These are phyloP conservation scores for Heliothis virescens DNA, from an alignment of 1,140 invertebrate genomes.

Conservation along the genomic window DNA sequence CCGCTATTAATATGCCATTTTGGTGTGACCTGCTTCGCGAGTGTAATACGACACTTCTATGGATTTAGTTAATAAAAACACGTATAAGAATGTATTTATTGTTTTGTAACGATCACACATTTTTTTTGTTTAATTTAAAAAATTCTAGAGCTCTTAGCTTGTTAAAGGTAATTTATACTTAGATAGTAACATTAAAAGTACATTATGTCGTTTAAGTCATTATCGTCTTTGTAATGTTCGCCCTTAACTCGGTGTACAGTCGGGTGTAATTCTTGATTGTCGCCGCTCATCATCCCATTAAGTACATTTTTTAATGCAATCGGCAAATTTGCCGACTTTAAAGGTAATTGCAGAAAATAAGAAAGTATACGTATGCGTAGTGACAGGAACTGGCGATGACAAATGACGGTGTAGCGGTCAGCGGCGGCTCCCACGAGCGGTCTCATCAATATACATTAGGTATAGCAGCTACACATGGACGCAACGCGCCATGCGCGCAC, in stretches of 20 bases:
- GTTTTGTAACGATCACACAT: constrained; percentile 33
- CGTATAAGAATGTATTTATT: constrained; percentile 27
- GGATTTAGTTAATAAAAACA: constrained; percentile 51
- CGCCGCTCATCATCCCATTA: constrained; percentile 66
- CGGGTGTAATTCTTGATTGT: constrained; percentile 57
- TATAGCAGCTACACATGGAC: constrained; percentile 56
- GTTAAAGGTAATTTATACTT: not conserved
- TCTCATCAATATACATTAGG: constrained; percentile 78
- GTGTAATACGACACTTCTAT: constrained; percentile 68
- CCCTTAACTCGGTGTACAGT: constrained; percentile 3
- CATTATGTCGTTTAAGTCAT: constrained; percentile 35
- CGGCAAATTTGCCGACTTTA: constrained; percentile 74
- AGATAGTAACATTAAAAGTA: constrained; percentile 8
- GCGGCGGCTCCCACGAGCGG: constrained; percentile 72
- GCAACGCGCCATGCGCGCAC: constrained; percentile 26
- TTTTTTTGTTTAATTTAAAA: not conserved
- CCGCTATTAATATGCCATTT: constrained; percentile 70
- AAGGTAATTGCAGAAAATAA: constrained; percentile 80
- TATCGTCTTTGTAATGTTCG: constrained; percentile 14
- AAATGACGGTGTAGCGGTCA: constrained; percentile 75
- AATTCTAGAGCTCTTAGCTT: not conserved
- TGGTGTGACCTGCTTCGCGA: constrained; percentile 61
- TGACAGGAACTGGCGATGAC: constrained; percentile 81
- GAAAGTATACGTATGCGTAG: constrained; percentile 77
- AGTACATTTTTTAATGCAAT: constrained; percentile 67